phyloP scores from a whole-genome alignment of 2,888 invertebrate genomes.

The Anthophora plumipes region DNA sequence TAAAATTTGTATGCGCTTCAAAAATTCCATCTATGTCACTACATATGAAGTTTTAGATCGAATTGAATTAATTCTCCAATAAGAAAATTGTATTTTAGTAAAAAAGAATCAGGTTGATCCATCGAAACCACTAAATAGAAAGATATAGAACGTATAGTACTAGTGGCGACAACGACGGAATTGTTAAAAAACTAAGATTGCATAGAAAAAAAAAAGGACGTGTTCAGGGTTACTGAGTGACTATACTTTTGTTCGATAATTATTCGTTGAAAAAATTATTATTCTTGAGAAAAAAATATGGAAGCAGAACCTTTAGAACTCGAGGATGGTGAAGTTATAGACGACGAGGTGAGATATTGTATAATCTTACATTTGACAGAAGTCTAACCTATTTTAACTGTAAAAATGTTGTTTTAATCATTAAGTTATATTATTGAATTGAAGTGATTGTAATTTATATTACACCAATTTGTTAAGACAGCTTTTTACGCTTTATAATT shows the following conservation, averaged over 20 bases:
- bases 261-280: constrained; percentile 6
- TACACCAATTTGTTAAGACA: neutral
- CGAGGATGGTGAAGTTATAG: constrained; percentile 88
- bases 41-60: neutral
- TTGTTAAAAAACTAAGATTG: constrained; percentile 22
- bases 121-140: constrained; percentile 7
- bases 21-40: neutral
- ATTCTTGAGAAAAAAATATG: constrained; percentile 79
- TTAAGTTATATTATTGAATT: constrained; percentile 4
- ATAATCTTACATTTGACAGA: constrained; percentile 64
- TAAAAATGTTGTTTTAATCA: constrained; percentile 10
- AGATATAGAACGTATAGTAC: neutral
- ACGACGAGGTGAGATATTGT: constrained; percentile 87
- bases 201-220: constrained; percentile 17
- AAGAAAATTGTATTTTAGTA: too few species aligned
- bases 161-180: constrained; percentile 29
- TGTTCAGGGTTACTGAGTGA: constrained; percentile 21
- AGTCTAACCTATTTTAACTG: constrained; percentile 68
- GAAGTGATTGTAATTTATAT: constrained; percentile 3
- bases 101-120: neutral
- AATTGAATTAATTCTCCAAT: neutral
- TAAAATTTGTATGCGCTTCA: neutral
- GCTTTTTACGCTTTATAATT: neutral
- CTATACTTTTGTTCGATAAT: constrained; percentile 9
- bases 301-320: constrained; percentile 87